A percentile compares a stretch with the other conserved stretches of the same genome.
phyloP scores from a whole-genome alignment of 2,113 vertebrate species.

The Semnornis frantzii region DNA sequence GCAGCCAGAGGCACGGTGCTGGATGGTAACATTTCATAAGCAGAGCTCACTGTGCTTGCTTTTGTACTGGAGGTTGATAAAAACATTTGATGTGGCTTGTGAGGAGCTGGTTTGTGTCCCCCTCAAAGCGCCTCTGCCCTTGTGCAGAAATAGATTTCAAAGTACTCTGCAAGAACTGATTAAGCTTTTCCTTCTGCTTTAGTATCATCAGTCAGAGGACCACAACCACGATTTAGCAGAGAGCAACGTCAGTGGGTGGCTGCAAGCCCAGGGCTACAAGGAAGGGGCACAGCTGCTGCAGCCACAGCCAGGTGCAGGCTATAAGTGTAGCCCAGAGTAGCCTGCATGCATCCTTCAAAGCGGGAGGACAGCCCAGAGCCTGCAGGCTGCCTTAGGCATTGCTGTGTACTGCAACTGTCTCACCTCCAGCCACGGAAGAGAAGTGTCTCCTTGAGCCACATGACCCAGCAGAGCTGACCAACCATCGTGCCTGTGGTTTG shows the following conservation, averaged over 20 bases:
- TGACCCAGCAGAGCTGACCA: not conserved
- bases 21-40: not conserved
- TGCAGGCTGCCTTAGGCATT: fast-evolving
- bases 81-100: not conserved
- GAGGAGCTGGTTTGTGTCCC: not conserved
- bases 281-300: not conserved
- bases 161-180: not conserved
- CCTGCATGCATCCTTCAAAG: fast-evolving
- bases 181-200: not conserved
- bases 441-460: not conserved
- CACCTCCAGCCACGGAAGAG: not conserved
- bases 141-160: not conserved
- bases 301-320: not conserved
- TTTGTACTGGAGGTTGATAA: not conserved
- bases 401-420: fast-evolving
- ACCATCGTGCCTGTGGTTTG: fast-evolving
- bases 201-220: not conserved
- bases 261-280: not conserved
- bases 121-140: not conserved
- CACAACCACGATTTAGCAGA: not conserved
- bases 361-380: not conserved
- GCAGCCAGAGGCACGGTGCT: not conserved
- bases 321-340: fast-evolving
- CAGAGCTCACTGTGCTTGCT: not conserved
- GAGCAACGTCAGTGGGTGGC: not conserved